Evolutionary conservation across 30 jellyfish, hydroid and myxozoan genomes (phyloP).

Genomic region (Hydractinia echinata): DNA sequence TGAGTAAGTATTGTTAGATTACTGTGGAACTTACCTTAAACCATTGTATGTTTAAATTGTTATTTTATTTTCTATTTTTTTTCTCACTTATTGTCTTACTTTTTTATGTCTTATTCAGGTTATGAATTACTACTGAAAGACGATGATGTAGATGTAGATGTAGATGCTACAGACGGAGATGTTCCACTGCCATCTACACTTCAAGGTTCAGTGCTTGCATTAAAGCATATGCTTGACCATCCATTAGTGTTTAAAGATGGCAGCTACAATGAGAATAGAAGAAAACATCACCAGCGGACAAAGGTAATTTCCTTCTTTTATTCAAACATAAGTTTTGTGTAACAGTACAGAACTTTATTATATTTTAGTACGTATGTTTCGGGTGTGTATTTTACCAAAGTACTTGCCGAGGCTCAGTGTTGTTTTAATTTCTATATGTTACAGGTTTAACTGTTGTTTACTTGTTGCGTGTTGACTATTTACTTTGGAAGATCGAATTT

Average conservation of each 20-base stretch:
- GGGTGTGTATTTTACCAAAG: too few relatives aligned
- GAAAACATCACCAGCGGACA: not conserved
- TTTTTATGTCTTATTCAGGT: not conserved
- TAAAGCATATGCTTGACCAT: not conserved
- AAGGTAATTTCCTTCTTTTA: not conserved
- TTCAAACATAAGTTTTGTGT: too few relatives aligned
- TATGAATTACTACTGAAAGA: conserved; percentile 8
- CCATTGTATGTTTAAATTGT: not conserved
- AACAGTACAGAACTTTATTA: too few relatives aligned
- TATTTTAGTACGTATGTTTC: too few relatives aligned
- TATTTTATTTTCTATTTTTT: not conserved
- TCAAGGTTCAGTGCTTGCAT: conserved; percentile 5
- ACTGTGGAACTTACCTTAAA: not conserved
- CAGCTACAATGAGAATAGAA: not conserved
- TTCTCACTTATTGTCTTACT: not conserved
- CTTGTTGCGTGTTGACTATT: too few relatives aligned
- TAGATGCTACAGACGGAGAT: not conserved
- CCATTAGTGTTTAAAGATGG: conserved; percentile 7
- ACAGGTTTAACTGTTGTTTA: too few relatives aligned
- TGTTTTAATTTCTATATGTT: too few relatives aligned
- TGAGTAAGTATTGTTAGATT: too few relatives aligned
- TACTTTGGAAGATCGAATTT: too few relatives aligned
- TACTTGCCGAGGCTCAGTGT: too few relatives aligned
- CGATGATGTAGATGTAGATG: not conserved
- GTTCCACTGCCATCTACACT: not conserved